These are phyloP conservation scores for Athene noctua DNA, from an alignment of 2,113 vertebrate species.

Conservation along the genomic window DNA sequence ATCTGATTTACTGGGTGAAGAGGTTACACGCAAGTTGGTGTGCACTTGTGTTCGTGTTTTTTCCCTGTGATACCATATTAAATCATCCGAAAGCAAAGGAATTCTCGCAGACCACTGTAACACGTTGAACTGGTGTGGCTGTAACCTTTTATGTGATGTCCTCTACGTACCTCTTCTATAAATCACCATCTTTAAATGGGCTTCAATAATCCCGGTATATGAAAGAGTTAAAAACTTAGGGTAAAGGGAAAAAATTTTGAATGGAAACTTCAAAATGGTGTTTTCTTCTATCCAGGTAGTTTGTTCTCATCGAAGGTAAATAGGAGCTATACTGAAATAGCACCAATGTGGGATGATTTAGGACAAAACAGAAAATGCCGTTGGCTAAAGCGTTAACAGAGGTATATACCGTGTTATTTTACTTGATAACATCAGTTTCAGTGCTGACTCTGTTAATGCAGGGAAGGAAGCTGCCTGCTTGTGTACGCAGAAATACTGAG, in stretches of 20 bases:
- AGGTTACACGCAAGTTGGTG: background rate
- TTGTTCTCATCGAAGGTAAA: background rate
- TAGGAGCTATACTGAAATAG: background rate
- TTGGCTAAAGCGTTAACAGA: background rate
- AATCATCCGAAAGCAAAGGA: background rate
- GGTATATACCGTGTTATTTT: background rate
- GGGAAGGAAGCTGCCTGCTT: background rate
- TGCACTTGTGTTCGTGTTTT: background rate
- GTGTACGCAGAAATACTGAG: background rate
- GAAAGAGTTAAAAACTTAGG: background rate
- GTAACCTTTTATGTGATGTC: background rate
- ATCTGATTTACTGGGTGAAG: background rate
- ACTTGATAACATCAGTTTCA: background rate
- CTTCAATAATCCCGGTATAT: background rate
- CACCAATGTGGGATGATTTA: background rate
- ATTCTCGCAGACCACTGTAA: background rate
- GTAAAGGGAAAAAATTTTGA: background rate
- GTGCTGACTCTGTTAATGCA: background rate
- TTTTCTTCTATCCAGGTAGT: background rate
- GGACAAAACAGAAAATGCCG: background rate
- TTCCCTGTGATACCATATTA: background rate
- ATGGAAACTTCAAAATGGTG: background rate
- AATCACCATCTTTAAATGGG: background rate
- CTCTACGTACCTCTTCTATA: fast-evolving
- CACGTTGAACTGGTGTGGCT: background rate